Conservation (phyloP, 2,113 vertebrate genomes). For the Tonatia bakeri region DNA sequence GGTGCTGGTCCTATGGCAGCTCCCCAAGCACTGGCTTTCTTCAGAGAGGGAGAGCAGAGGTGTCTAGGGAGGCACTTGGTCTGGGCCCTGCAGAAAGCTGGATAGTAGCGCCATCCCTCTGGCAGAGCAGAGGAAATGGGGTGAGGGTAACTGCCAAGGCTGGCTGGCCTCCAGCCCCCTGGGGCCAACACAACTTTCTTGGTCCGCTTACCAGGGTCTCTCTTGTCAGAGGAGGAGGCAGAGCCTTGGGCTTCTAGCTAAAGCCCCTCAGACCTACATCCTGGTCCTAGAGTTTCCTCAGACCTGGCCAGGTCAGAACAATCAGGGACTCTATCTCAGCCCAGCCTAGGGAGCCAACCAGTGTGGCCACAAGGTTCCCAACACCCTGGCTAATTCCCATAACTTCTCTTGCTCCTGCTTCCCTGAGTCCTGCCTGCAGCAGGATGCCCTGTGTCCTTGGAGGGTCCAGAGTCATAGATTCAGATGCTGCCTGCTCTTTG, state of each 20-base stretch:
- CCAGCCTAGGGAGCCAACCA: slow-evolving; percentile 53
- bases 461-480: not conserved
- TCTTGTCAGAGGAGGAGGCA: not conserved
- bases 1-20: not conserved
- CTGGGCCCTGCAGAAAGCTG: not conserved
- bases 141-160: not conserved
- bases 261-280: not conserved
- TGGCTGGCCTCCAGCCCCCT: not conserved
- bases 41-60: not conserved
- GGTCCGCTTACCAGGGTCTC: not conserved
- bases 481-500: not conserved
- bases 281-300: not conserved
- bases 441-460: not conserved
- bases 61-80: slow-evolving; percentile 14
- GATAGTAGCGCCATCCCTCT: not conserved
- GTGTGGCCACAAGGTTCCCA: not conserved
- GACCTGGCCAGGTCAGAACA: slow-evolving; percentile 10
- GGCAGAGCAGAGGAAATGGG: not conserved
- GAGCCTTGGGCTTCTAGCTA: not conserved
- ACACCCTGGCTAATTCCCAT: not conserved
- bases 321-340: slow-evolving; percentile 54
- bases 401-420: not conserved
- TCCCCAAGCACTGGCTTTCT: not conserved
- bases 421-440: not conserved
- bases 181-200: not conserved